Evolutionary conservation across 2,797 vertebrate species (phyloP), one percentile per base, ranked within the genome.

Genomic region (Micromesistius poutassou): DNA sequence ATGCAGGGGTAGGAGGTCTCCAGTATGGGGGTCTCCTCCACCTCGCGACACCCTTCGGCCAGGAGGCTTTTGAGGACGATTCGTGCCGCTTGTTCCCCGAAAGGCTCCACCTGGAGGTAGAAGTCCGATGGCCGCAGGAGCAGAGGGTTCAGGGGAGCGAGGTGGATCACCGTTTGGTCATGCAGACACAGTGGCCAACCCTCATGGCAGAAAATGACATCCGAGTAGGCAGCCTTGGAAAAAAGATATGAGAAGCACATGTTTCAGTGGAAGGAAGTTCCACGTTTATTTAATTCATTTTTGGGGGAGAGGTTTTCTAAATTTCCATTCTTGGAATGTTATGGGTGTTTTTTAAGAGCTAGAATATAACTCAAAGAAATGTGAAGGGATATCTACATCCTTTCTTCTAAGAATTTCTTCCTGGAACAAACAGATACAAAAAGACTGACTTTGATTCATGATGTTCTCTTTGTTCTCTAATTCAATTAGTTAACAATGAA

Each of bases 111-210:
- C 78, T 96, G 96, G 74, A 97, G 94, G 89, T 96, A 97, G 84
- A 98, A 96, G 89, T 98, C 96, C 0, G 96, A 95, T 0, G 93
- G 94, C 14, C 92, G 94, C 83, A 97, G 88, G 25, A 95, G 89
- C 81, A 94, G 91, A 0, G 96, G 94, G 80, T 94, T 91, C 78
- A 97, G 87, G 0, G 96, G 94, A 0, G 96, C 94, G 0, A 97
- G 92, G 81, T 98, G 96, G 84, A 98, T 68, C 0, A 97, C 95
- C 1, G 97, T 91, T 76, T 92, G 93, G 79, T 95, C 94, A 0
- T 83, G 90, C 70, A 97, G 93, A 81, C 97, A 97, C 79, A 98
- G 87, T 0, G 96, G 97, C 97, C 97, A 97, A 87, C 97, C 97
- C 16, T 95, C 94, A 1, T 94, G 95, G 81, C 93, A 87, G 89